Percentiles rank a stretch among this genome's conserved stretches.
Evolutionary conservation across 2,888 invertebrate genomes (phyloP).

Genomic region (Tryphoninae sp.): DNA sequence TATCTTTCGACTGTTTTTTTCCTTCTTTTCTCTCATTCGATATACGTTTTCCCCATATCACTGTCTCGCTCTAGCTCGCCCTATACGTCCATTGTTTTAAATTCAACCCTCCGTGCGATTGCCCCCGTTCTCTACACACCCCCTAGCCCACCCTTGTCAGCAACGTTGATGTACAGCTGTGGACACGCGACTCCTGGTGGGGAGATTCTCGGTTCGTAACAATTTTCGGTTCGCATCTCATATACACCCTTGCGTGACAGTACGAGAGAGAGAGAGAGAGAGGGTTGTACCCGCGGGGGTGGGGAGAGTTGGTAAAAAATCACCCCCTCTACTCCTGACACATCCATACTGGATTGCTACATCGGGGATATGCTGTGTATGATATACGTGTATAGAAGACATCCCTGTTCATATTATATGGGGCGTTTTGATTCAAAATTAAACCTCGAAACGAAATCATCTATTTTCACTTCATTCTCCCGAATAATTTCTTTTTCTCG

Average conservation of each 20-base stretch:
- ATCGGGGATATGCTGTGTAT: not conserved
- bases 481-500: no score
- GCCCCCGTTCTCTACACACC: not conserved
- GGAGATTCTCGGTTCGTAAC: constrained; percentile 72
- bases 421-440: no score
- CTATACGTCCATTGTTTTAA: constrained; percentile 44
- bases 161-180: constrained; percentile 19
- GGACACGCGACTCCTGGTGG: constrained; percentile 39
- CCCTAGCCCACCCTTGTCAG: constrained; percentile 1
- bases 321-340: not conserved
- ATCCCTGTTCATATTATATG: not conserved
- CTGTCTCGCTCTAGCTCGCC: not conserved
- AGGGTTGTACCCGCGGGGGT: not conserved
- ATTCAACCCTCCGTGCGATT: constrained; percentile 34
- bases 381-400: not conserved
- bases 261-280: constrained; percentile 28
- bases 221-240: constrained; percentile 71
- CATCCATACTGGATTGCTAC: not conserved
- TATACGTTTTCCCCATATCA: not conserved
- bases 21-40: constrained; percentile 6
- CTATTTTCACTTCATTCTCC: no score
- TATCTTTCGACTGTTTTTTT: constrained; percentile 33
- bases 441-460: no score
- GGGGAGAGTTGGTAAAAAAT: constrained; percentile 4
- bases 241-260: constrained; percentile 60